phyloP scores from a whole-genome alignment of 2,888 invertebrate species.

The Orgyia antiqua region DNA sequence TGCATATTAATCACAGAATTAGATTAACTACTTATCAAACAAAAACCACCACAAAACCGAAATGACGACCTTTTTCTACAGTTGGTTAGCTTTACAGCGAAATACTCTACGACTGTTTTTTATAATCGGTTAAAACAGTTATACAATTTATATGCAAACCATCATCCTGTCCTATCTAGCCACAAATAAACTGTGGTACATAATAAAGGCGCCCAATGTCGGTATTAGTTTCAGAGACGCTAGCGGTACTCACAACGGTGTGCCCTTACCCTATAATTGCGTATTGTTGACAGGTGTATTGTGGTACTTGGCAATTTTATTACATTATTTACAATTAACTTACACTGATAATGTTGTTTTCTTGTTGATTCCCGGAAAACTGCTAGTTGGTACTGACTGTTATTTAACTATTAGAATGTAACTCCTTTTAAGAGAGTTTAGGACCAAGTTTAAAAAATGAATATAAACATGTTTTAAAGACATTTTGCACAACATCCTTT shows the following conservation, averaged over 20 bases:
- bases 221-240: constrained; percentile 32
- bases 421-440: too few relatives aligned
- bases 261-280: constrained; percentile 27
- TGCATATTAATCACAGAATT: too few relatives aligned
- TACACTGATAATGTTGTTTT: constrained; percentile 11
- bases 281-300: constrained; percentile 22
- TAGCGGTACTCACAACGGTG: constrained; percentile 38
- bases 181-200: constrained; percentile 19
- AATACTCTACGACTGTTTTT: too few relatives aligned
- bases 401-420: too few relatives aligned
- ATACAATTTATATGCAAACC: constrained; percentile 11
- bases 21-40: too few relatives aligned
- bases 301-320: constrained; percentile 15
- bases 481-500: too few relatives aligned
- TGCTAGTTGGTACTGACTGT: neutral
- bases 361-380: constrained; percentile 8
- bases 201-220: constrained; percentile 28
- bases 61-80: too few relatives aligned
- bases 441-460: too few relatives aligned
- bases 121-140: constrained; percentile 2
- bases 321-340: constrained; percentile 18
- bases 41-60: too few relatives aligned
- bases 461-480: too few relatives aligned
- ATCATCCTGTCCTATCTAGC: constrained; percentile 21
- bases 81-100: too few relatives aligned